Evolutionary conservation across 2,888 invertebrate species (phyloP).

Genomic region (Apodemia hepburni): DNA sequence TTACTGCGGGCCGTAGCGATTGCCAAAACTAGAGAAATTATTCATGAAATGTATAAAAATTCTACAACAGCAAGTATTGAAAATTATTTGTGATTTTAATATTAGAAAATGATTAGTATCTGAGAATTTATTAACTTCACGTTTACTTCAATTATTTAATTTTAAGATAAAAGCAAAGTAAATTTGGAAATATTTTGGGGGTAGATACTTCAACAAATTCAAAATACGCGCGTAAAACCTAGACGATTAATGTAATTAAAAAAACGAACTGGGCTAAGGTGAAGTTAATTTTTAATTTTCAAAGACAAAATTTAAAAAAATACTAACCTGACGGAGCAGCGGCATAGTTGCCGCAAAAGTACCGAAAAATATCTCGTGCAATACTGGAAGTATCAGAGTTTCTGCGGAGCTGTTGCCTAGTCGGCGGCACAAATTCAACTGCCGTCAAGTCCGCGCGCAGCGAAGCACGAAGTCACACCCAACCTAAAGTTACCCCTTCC

Average conservation of each 20-base stretch:
- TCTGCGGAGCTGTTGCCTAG: conserved; percentile 42
- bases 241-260: too few species aligned
- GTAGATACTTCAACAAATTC: too few species aligned
- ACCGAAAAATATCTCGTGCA: conserved; percentile 44
- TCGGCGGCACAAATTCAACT: conserved; percentile 59
- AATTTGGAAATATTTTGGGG: too few species aligned
- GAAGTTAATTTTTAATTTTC: neutral
- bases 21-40: conserved; percentile 8
- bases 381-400: conserved; percentile 30
- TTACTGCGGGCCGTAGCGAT: neutral
- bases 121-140: too few species aligned
- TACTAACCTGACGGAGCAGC: conserved; percentile 62
- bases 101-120: too few species aligned
- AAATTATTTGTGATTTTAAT: too few species aligned
- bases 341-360: conserved; percentile 61
- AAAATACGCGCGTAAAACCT: too few species aligned
- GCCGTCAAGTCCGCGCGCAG: conserved; percentile 39
- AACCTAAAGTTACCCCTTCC: conserved; percentile 37
- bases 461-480: conserved; percentile 53
- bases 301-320: conserved; percentile 12
- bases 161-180: too few species aligned
- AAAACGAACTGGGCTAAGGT: too few species aligned
- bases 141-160: too few species aligned
- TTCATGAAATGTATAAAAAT: conserved; percentile 1
- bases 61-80: too few species aligned